These are phyloP conservation scores for Zele albiditarsus DNA, from an alignment of 2,888 invertebrate genomes.

Conservation along the genomic window DNA sequence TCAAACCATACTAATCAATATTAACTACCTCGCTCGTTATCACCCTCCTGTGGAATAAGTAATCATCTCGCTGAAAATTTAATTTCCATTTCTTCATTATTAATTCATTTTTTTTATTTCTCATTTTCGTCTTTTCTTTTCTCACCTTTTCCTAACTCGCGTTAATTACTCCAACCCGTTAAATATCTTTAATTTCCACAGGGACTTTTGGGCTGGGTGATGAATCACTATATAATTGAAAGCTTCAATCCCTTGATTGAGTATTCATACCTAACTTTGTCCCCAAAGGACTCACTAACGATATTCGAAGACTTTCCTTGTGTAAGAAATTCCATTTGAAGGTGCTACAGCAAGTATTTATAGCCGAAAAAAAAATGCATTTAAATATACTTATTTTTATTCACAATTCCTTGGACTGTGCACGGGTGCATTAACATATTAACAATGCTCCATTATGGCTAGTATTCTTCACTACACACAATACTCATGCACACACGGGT, in stretches of 20 bases:
- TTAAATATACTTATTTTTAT: conserved; percentile 33
- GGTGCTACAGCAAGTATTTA: neutral
- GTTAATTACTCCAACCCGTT: conserved; percentile 10
- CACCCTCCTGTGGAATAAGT: neutral
- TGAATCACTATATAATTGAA: conserved; percentile 18
- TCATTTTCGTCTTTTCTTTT: neutral
- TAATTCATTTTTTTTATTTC: neutral
- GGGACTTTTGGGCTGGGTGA: neutral
- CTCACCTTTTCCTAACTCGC: neutral
- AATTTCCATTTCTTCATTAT: neutral
- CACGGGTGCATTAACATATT: conserved; percentile 62
- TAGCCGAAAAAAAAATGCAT: neutral
- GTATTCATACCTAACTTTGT: conserved; percentile 16
- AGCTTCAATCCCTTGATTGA: conserved; percentile 29
- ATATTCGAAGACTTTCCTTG: neutral
- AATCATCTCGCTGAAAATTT: neutral
- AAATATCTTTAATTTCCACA: conserved; percentile 33
- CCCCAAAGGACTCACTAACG: conserved; percentile 7
- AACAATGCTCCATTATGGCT: conserved; percentile 65
- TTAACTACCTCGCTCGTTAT: neutral
- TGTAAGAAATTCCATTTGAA: too few relatives aligned
- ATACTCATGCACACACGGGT: neutral
- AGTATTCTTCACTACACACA: neutral
- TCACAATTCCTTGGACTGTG: conserved; percentile 22
- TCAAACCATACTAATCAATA: neutral